These are phyloP conservation scores for Sarcophaga rosellei DNA, from an alignment of 2,888 invertebrate species.

Conservation along the genomic window DNA sequence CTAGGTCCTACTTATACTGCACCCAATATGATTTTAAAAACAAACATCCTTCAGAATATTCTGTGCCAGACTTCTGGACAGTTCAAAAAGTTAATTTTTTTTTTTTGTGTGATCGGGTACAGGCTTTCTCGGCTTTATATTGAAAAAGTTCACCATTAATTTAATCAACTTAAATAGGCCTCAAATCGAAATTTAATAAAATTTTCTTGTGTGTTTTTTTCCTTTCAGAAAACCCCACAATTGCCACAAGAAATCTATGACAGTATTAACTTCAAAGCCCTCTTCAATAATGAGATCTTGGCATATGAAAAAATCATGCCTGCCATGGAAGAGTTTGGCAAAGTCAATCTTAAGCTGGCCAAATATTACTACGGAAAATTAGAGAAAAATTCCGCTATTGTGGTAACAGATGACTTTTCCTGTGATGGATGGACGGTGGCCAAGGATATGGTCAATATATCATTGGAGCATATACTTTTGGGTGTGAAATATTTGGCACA, in stretches of 20 bases:
- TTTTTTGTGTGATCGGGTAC: no score
- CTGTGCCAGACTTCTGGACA: no score
- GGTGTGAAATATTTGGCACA: constrained; percentile 76
- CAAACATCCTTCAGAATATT: no score
- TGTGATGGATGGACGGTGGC: constrained; percentile 75
- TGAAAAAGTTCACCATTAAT: no score
- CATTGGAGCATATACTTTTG: constrained; percentile 77
- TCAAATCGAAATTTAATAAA: neutral
- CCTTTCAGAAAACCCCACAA: constrained; percentile 77
- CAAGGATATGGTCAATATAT: constrained; percentile 74
- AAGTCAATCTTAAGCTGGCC: constrained; percentile 71
- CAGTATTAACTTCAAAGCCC: constrained; percentile 72
- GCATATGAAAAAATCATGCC: constrained; percentile 77
- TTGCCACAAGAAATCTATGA: constrained; percentile 73
- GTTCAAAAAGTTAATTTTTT: no score
- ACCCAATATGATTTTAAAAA: no score
- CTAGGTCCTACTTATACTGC: no score
- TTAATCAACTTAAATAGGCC: neutral
- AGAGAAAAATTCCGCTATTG: constrained; percentile 71
- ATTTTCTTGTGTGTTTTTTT: neutral
- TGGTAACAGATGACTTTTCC: constrained; percentile 77
- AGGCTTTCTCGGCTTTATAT: no score
- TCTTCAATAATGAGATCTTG: constrained; percentile 78
- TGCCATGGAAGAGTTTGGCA: constrained; percentile 70
- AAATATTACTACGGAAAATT: constrained; percentile 76